Evolutionary conservation across 2,888 invertebrate genomes (phyloP).

Genomic region (Pseudococcus jackbeardsleyi): DNA sequence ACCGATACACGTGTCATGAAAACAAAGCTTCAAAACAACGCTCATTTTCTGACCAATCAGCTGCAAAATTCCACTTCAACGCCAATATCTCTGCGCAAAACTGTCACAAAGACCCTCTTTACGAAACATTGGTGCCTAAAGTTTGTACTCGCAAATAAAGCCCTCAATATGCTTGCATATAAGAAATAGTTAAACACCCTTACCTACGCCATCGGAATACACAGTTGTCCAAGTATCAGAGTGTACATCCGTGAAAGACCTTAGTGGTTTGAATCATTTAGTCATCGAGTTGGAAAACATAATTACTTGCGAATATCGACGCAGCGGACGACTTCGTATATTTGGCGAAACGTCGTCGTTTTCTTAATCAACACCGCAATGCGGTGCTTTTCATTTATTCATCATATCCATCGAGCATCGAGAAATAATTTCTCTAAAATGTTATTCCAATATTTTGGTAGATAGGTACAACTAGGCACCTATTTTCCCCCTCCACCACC

Average conservation of each 20-base stretch:
- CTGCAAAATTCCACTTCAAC: background rate
- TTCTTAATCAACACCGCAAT: conserved; percentile 8
- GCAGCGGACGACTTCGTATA: background rate
- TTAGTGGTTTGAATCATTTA: background rate
- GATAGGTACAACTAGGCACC: background rate
- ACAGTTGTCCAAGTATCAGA: background rate
- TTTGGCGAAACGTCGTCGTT: background rate
- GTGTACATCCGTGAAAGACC: background rate
- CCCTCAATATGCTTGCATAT: background rate
- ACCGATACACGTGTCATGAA: background rate
- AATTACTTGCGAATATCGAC: conserved; percentile 7
- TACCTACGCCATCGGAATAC: conserved; percentile 4
- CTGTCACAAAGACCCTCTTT: background rate
- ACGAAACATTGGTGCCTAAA: background rate
- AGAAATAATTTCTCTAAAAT: background rate
- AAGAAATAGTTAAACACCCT: background rate
- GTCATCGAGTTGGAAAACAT: conserved; percentile 28
- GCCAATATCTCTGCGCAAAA: background rate
- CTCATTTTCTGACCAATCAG: background rate
- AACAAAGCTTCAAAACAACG: background rate
- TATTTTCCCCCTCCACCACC: too few relatives aligned
- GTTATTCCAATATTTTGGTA: background rate
- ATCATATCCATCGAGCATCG: background rate
- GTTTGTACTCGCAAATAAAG: background rate
- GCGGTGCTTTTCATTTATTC: background rate